Evolutionary conservation across 2,113 vertebrate species (phyloP).

Genomic region (Crotalus helleri): DNA sequence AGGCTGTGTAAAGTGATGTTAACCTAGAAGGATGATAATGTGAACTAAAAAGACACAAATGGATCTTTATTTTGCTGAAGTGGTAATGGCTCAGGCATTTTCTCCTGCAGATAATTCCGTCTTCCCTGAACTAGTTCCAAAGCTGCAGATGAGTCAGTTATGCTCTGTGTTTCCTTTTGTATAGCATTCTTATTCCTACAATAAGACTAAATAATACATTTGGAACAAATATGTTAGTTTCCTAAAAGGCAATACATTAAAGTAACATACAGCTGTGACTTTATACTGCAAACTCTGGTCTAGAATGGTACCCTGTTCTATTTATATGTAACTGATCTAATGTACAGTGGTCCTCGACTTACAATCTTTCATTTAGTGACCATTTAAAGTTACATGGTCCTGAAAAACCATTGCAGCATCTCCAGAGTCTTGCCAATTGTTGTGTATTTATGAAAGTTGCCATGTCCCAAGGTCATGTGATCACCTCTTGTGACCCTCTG

Average conservation of each 20-base stretch:
- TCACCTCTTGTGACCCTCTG: too few relatives aligned
- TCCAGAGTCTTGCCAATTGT: background rate
- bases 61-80: background rate
- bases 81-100: background rate
- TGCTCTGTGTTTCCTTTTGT: background rate
- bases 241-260: background rate
- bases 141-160: background rate
- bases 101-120: background rate
- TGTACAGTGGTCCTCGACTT: background rate
- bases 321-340: background rate
- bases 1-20: background rate
- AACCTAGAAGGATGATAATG: background rate
- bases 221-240: background rate
- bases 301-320: background rate
- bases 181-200: background rate
- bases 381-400: background rate
- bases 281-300: too few relatives aligned
- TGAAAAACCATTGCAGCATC: background rate
- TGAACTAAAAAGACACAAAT: background rate
- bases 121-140: background rate
- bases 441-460: background rate
- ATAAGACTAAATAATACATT: background rate
- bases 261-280: background rate
- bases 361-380: background rate
- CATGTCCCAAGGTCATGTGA: background rate